Evolutionary conservation across 1,140 invertebrate species (phyloP).

Genomic region (Asbolus verrucosus): DNA sequence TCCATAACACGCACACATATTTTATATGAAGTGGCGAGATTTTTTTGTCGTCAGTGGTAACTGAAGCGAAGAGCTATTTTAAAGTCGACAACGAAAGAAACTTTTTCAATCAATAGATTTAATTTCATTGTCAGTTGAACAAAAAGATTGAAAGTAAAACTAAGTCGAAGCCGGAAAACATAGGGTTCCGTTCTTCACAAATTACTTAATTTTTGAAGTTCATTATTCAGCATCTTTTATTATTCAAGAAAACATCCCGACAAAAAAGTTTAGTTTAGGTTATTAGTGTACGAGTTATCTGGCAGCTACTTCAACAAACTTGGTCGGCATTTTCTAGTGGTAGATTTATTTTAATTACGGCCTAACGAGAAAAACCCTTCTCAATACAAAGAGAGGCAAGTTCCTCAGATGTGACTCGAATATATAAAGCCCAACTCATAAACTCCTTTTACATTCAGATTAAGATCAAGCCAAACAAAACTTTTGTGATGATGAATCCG

Average conservation of each 20-base stretch:
- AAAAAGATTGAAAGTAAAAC: slow-evolving; percentile 34
- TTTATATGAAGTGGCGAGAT: slow-evolving; percentile 1
- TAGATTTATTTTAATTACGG: slow-evolving; percentile 55
- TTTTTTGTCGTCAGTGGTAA: slow-evolving; percentile 6
- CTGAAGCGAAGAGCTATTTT: neutral
- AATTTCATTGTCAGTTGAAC: slow-evolving; percentile 47
- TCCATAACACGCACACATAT: slow-evolving; percentile 17
- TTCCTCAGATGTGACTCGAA: slow-evolving; percentile 40
- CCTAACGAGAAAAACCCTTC: slow-evolving; percentile 47
- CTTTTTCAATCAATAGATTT: slow-evolving; percentile 53
- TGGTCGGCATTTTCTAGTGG: slow-evolving; percentile 36
- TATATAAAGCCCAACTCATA: slow-evolving; percentile 31
- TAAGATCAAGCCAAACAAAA: slow-evolving; percentile 37
- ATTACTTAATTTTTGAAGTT: slow-evolving; percentile 48
- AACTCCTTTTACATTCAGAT: slow-evolving; percentile 42
- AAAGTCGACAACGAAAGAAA: slow-evolving; percentile 20
- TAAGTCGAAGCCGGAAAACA: slow-evolving; percentile 28
- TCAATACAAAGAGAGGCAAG: slow-evolving; percentile 34
- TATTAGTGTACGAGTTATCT: slow-evolving; percentile 30
- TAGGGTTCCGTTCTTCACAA: slow-evolving; percentile 28
- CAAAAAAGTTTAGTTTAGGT: slow-evolving; percentile 28
- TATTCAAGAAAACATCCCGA: slow-evolving; percentile 21
- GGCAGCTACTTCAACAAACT: slow-evolving; percentile 27
- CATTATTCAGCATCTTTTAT: slow-evolving; percentile 12
- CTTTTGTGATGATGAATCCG: slow-evolving; percentile 21